Evolutionary conservation across 2,888 invertebrate species (phyloP).

Genomic region (Orthosia cruda): DNA sequence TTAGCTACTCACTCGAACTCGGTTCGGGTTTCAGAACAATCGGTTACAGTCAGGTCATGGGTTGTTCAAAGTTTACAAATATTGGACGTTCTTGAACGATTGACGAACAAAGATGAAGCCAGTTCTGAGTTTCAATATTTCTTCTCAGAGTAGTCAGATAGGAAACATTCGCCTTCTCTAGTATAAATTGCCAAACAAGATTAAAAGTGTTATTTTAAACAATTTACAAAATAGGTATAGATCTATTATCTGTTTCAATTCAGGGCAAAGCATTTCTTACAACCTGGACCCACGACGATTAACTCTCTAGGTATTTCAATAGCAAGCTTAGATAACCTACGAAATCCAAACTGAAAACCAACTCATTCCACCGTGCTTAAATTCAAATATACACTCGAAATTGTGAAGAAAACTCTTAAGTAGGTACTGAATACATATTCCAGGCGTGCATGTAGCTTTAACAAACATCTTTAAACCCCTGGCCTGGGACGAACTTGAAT

Average conservation of each 20-base stretch:
- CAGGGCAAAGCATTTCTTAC: no score
- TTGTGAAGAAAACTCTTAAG: slow-evolving; percentile 47
- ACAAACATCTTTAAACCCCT: slow-evolving; percentile 33
- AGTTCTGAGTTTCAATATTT: not conserved
- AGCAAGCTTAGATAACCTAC: not conserved
- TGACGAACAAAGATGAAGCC: not conserved
- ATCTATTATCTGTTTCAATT: no score
- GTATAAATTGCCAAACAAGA: no score
- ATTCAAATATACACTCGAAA: slow-evolving; percentile 56
- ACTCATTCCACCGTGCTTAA: slow-evolving; percentile 11
- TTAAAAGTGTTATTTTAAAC: no score
- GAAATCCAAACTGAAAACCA: not conserved
- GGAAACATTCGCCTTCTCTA: no score
- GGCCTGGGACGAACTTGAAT: slow-evolving; percentile 15
- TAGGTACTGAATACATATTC: slow-evolving; percentile 30
- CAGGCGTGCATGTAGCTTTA: slow-evolving; percentile 15
- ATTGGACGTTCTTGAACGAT: not conserved
- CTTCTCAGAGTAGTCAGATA: no score
- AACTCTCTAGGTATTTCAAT: no score
- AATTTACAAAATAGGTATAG: no score
- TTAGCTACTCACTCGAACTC: slow-evolving; percentile 44
- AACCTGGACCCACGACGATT: no score
- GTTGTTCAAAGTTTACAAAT: not conserved
- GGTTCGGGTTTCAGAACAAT: slow-evolving; percentile 3
- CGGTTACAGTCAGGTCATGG: not conserved